Base-by-base conservation (phyloP, 2,113 vertebrate species). In the Chunga burmeisteri region DNA sequence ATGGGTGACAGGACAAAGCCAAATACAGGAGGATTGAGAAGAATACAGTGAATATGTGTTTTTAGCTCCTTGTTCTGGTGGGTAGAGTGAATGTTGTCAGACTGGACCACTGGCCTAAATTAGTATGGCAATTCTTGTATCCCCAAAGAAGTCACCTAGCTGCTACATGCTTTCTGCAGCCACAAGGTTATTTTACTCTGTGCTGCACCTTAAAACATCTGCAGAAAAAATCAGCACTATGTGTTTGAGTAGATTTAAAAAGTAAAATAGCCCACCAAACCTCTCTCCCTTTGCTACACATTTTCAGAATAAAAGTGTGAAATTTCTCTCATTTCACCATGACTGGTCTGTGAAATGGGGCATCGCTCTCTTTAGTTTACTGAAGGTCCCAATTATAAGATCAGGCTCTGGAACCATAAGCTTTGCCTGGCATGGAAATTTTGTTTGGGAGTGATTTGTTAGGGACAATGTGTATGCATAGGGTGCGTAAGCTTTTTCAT, bases 261-360 rank as follows among this genome's bases (percentile, higher is more conserved):
- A 47, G 38, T 29, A 47, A 63, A 75, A 77, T 29, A 83, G 38
- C 20, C 4, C 34, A 46, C 20, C 42, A 58, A 88, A 78, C 11
- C 16, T 84, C n/a, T 91, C 32, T 84, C 30, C 38, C 13, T 65
- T 81, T 87, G 25, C 62, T 94, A 26, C 80, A 90, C 0, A 1
- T 88, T 96, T 97, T 65, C 79, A 68, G 59, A 82, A 81, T 70
- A 82, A 86, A 94, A 71, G 32, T 95, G 61, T 96, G 96, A 93
- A 93, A 94, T 95, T 94, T 93, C 79, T 83, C 32, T 6, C 40
- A 17, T 90, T 94, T 96, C 38, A 62, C 90, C 46, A 47, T 94
- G 75, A 90, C 74, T 81, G 40, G 61, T 91, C 66, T 95, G 90
- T 90, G 93, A 97, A 95, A 97, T 90, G 78, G 34, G 74, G 74